These are phyloP conservation scores for Oreochromis spilurus DNA, from an alignment of 2,113 vertebrate species.

Conservation along the genomic window DNA sequence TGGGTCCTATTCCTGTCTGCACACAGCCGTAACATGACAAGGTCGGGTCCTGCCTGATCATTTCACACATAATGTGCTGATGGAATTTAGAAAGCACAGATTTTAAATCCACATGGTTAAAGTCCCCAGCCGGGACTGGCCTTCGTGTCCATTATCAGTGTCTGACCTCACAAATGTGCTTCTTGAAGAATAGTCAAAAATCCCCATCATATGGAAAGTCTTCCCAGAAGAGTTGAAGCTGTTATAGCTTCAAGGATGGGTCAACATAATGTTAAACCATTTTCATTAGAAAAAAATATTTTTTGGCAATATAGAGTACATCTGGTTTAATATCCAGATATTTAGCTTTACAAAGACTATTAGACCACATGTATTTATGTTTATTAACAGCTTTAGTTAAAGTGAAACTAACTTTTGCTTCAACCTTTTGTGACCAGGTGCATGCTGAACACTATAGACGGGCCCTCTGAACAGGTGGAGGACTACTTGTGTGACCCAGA, in stretches of 20 bases:
- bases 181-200: background rate
- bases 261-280: background rate
- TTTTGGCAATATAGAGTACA: background rate
- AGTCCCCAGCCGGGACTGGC: background rate
- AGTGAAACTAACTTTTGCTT: background rate
- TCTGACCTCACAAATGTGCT: background rate
- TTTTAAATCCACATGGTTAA: background rate
- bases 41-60: background rate
- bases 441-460: constrained; percentile 94
- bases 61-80: background rate
- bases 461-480: constrained; percentile 89
- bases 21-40: too few species aligned
- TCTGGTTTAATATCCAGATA: background rate
- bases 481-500: constrained; percentile 97
- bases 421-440: constrained; percentile 72
- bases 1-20: too few species aligned
- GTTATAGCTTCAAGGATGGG: background rate
- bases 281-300: background rate
- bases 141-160: background rate
- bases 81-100: background rate
- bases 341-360: background rate
- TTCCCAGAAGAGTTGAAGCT: background rate
- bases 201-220: background rate
- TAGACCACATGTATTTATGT: background rate
- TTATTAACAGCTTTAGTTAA: background rate